Base-by-base conservation (phyloP, 2,888 invertebrate genomes). In the Drosophila affinis region DNA sequence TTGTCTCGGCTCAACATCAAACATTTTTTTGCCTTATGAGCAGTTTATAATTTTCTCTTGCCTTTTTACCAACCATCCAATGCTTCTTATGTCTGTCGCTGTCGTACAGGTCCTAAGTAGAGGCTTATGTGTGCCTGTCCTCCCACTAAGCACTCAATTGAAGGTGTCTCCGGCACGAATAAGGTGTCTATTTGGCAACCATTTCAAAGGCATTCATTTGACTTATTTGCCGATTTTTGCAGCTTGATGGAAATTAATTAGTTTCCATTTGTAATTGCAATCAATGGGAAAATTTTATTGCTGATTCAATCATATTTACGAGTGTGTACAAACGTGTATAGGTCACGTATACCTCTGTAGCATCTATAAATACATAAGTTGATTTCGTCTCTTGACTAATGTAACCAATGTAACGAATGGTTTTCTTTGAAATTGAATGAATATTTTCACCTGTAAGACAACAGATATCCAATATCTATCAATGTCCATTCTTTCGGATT, bases 1-100 rank as follows among this genome's bases (percentile, higher is more conserved):
- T 68, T 70, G 72, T 81, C 39, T 39, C 81, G 81, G 71, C 72
- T 70, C 69, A 85, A 77, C 82, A 77, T 79, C 77, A 79, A 55
- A 72, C 62, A 57, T 64, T 85, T 29, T 29, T 29, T 76, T 62
- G 71, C 65, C 72, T 75, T 72, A 63, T 65, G 65, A 83, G 57
- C 55, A 83, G 77, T 86, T 77, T 77, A 65, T 82, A 82, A 79
- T 82, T 81, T 73, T 63, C 55, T 29, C 62, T 51, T 70, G 56
- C 39, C 39, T 39, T 53, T 56, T 68, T 46, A 21, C 14, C 68
- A n/a, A 39, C 39, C 39, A 39, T 39, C 34, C 14, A 2, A 18
- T 12, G 47, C 18, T 18, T n/a, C 47, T 48, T 67, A 18, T 68
- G 65, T 18, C 69, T 49, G 56, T 32, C 57, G 68, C 68, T 49